phyloP scores from a whole-genome alignment of 2,797 vertebrate genomes.

The Lepidocolaptes lacrymiger region DNA sequence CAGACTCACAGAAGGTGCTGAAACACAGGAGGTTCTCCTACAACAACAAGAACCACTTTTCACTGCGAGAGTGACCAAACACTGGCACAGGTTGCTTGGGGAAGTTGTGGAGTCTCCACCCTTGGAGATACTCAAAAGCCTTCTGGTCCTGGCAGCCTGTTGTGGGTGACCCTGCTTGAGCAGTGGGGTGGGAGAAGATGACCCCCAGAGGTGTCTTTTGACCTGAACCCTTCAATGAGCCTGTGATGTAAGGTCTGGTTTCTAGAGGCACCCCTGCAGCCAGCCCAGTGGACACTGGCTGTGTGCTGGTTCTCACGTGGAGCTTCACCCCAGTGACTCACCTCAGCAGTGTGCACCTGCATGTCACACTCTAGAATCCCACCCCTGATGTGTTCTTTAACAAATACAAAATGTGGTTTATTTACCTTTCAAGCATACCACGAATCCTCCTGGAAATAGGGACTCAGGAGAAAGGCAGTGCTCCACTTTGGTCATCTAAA shows the following conservation, averaged over 20 bases:
- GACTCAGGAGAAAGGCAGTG: neutral
- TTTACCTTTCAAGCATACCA: neutral
- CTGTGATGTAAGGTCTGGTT: neutral
- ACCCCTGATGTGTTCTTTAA: rapidly evolving
- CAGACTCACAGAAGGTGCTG: neutral
- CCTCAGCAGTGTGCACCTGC: neutral
- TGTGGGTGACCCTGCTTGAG: neutral
- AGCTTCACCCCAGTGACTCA: neutral
- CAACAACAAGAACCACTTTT: neutral
- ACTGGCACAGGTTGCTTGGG: neutral
- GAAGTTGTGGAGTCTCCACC: neutral
- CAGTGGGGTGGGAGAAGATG: neutral
- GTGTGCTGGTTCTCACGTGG: neutral
- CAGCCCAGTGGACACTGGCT: neutral
- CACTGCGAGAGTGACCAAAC: neutral
- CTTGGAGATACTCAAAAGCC: neutral
- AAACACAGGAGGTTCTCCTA: neutral
- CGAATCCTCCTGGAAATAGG: neutral
- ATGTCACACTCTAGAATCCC: neutral
- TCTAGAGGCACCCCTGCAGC: neutral
- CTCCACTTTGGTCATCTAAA: neutral
- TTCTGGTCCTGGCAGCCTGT: neutral
- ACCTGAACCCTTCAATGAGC: neutral
- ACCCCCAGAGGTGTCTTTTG: neutral
- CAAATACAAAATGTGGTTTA: neutral